Conservation (phyloP, 2,113 vertebrate species). For the Todiramphus chloris region DNA sequence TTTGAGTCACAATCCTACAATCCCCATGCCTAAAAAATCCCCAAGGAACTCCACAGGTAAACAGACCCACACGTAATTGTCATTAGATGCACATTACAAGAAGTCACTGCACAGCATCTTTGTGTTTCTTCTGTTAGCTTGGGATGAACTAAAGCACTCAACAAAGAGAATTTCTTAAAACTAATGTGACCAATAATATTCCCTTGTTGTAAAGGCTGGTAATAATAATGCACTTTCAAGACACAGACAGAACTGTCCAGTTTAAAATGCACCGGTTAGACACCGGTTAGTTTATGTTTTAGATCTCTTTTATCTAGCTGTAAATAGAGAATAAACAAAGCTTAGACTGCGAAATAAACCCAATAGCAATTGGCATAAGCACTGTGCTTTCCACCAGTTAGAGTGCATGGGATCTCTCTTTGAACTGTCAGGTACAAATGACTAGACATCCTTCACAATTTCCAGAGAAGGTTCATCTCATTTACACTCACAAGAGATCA, state of each 20-base stretch:
- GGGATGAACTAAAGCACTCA: neutral
- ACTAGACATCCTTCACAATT: neutral
- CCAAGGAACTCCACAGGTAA: neutral
- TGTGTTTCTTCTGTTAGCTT: neutral
- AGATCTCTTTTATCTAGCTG: neutral
- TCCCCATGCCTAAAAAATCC: neutral
- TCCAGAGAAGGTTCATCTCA: neutral
- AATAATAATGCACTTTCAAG: neutral
- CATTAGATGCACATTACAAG: neutral
- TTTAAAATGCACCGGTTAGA: neutral
- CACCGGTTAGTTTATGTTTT: neutral
- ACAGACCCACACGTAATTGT: neutral
- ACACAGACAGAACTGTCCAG: neutral
- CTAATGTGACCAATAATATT: neutral
- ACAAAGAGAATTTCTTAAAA: neutral
- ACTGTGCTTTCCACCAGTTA: neutral
- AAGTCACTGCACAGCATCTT: neutral
- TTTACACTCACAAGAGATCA: neutral
- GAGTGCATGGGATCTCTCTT: neutral
- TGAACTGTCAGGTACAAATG: neutral
- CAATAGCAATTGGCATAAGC: neutral
- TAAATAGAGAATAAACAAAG: neutral
- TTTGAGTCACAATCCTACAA: neutral
- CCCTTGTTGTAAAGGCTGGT: neutral
- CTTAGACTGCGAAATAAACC: neutral